Percentiles rank a stretch among this genome's conserved stretches.
Conservation (phyloP, 2,888 invertebrate genomes). For the Drosophila maculinotata region DNA sequence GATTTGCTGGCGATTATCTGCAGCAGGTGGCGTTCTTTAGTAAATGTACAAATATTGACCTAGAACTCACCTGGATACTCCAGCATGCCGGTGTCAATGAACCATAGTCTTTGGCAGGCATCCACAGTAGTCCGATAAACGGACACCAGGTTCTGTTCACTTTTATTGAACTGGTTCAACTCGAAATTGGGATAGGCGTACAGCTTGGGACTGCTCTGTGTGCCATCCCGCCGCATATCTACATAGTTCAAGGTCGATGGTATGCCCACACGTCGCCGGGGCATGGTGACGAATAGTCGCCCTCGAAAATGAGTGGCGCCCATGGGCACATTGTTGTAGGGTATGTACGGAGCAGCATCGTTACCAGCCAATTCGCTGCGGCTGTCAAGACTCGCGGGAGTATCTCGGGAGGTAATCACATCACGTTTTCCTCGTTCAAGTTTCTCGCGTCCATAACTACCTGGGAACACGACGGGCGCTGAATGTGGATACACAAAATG, state of each 20-base stretch:
- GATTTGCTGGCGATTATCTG: slow-evolving; percentile 84
- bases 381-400: slow-evolving; percentile 23
- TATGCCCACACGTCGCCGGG: slow-evolving; percentile 89
- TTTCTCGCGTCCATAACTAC: slow-evolving; percentile 6
- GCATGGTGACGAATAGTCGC: slow-evolving; percentile 90
- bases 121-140: slow-evolving; percentile 91
- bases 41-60: too few relatives aligned
- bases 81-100: slow-evolving; percentile 90
- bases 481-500: not conserved
- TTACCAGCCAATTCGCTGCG: slow-evolving; percentile 17
- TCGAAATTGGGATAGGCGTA: slow-evolving; percentile 82
- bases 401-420: slow-evolving; percentile 62
- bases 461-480: slow-evolving; percentile 66
- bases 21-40: not conserved
- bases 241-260: slow-evolving; percentile 87
- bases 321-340: slow-evolving; percentile 85
- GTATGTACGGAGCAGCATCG: slow-evolving; percentile 66
- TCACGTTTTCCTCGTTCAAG: slow-evolving; percentile 39
- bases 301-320: slow-evolving; percentile 85
- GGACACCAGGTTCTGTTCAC: slow-evolving; percentile 86
- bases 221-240: slow-evolving; percentile 81
- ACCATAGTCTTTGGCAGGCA: slow-evolving; percentile 90
- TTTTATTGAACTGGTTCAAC: slow-evolving; percentile 77
- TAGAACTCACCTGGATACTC: slow-evolving; percentile 88
- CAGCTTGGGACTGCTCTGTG: slow-evolving; percentile 77